These are phyloP conservation scores for Chrysaora quinquecirrha DNA, from an alignment of 30 jellyfish, hydroid and myxozoan genomes.

Conservation along the genomic window DNA sequence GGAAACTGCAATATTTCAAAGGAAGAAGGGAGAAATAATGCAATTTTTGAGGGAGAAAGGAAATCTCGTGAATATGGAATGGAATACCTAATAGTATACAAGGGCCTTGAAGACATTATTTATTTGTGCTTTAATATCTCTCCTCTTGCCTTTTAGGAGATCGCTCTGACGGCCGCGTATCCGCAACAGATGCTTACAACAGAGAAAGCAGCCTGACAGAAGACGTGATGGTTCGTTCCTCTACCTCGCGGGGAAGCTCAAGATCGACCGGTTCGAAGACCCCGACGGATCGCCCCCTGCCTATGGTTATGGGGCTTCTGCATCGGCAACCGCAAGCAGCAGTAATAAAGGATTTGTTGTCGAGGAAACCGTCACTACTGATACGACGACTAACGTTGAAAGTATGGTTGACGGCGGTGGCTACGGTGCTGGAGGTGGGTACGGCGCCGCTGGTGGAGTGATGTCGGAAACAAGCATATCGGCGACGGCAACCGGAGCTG, in stretches of 20 bases:
- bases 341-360: constrained; percentile 30
- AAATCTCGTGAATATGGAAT: too few species aligned
- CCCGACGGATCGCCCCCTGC: constrained; percentile 73
- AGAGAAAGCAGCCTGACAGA: constrained; percentile 48
- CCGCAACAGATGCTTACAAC: constrained; percentile 5
- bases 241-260: constrained; percentile 38
- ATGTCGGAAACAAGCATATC: background rate
- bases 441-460: constrained; percentile 9
- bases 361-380: constrained; percentile 53
- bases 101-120: too few species aligned
- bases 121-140: too few species aligned
- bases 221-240: constrained; percentile 49
- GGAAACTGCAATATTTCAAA: too few species aligned
- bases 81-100: too few species aligned
- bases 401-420: constrained; percentile 35
- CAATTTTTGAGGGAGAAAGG: too few species aligned
- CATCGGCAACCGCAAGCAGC: constrained; percentile 4
- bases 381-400: constrained; percentile 33
- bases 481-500: constrained; percentile 29
- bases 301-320: constrained; percentile 26
- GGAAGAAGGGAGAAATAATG: too few species aligned
- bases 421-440: background rate
- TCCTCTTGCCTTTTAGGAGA: background rate
- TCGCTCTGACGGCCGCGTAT: background rate
- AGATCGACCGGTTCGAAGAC: constrained; percentile 59